Base-by-base conservation (phyloP, 2,888 invertebrate species). In the Epistrophella euchroma region DNA sequence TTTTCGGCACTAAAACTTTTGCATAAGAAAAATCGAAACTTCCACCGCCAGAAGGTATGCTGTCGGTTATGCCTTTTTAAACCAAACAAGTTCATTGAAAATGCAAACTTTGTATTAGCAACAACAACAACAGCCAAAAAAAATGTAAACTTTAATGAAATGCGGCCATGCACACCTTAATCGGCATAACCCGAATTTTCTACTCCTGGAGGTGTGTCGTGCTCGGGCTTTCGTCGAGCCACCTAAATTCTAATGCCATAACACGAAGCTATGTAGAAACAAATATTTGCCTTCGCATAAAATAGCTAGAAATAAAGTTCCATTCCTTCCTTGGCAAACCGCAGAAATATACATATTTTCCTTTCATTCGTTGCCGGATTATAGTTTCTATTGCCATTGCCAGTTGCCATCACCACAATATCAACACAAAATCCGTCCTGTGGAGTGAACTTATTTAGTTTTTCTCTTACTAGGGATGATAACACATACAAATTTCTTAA, bases 241-340 rank as follows among this genome's bases (percentile, higher is more conserved):
- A 50, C 5, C 17, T 15, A 15, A 5, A 56, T 37, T 4, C 9
- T n/a, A 17, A 56, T 50, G 13, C 43, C 28, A 56, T 17, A 19
- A 19, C 17, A 32, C 28, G 32, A 10, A n/a, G 9, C 3, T 17
- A 32, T 0, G 9, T 22, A 9, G 62, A 37, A 22, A 35, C 55
- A 74, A 56, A 45, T 68, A 58, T 68, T 68, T 47, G 7, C 40
- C 52, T 45, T 64, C 32, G 11, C 45, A 40, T 19, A 68, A 37
- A 22, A 28, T 58, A 32, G 19, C 32, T 32, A 22, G 40, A 77
- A 77, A 77, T 70, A 71, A 43, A 62, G 77, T 77, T 77, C 19
- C 76, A 70, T 76, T 58, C 40, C 55, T n/a, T n/a, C 45, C 50
- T 76, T 28, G 58, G 47, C 43, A 19, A 70, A 6, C 77, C 60